Evolutionary conservation across 2,888 invertebrate species (phyloP).

Genomic region (Chelonus formosanus): DNA sequence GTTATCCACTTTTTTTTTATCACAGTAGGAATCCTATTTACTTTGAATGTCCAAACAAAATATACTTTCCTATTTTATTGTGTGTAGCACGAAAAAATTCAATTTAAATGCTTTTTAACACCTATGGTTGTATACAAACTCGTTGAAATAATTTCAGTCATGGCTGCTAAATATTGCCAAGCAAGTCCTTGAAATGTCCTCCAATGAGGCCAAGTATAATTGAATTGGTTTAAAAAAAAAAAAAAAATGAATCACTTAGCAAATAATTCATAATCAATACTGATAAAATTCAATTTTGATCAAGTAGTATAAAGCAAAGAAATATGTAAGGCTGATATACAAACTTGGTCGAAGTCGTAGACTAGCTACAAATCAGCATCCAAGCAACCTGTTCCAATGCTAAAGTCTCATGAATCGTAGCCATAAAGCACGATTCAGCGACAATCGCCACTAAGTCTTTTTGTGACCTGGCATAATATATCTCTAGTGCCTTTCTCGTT

Average conservation of each 20-base stretch:
- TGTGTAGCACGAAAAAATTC: too few relatives aligned
- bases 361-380: too few relatives aligned
- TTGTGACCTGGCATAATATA: neutral
- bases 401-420: neutral
- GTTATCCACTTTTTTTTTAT: too few relatives aligned
- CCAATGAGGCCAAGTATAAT: neutral
- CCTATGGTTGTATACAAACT: too few relatives aligned
- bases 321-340: too few relatives aligned
- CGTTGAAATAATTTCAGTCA: too few relatives aligned
- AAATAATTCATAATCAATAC: neutral
- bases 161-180: neutral
- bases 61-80: too few relatives aligned
- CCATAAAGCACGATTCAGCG: constrained; percentile 9
- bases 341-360: too few relatives aligned
- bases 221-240: constrained; percentile 7
- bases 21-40: too few relatives aligned
- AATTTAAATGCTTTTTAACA: too few relatives aligned
- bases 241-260: neutral
- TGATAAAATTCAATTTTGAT: neutral
- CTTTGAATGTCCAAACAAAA: too few relatives aligned
- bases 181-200: constrained; percentile 3
- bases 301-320: too few relatives aligned
- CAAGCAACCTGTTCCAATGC: neutral
- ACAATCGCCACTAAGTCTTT: constrained; percentile 7
- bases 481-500: neutral